phyloP scores from a whole-genome alignment of 2,113 vertebrate species.

The Stictonetta naevosa region DNA sequence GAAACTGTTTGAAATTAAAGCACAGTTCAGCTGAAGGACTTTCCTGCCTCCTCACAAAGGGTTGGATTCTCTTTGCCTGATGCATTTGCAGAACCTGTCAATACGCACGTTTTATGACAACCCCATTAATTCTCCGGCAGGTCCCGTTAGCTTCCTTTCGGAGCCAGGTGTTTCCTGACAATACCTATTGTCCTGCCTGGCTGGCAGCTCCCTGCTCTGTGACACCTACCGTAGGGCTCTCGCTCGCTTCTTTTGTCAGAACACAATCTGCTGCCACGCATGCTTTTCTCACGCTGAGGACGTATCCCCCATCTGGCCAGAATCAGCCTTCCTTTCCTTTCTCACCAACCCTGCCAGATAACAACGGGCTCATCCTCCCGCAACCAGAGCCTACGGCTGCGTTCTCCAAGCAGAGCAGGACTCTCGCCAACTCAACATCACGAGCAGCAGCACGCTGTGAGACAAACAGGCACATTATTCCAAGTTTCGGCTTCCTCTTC shows the following conservation, averaged over 20 bases:
- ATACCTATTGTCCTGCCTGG: constrained; percentile 47
- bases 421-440: constrained; percentile 43
- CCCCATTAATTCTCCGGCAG: neutral
- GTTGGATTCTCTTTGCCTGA: constrained; percentile 14
- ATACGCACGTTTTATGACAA: neutral
- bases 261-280: constrained; percentile 72
- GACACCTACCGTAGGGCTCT: constrained; percentile 56
- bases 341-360: constrained; percentile 80
- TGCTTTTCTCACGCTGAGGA: constrained; percentile 72
- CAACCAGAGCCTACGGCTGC: constrained; percentile 36
- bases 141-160: constrained; percentile 69
- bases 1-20: neutral
- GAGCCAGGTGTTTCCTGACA: constrained; percentile 83
- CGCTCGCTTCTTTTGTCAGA: constrained; percentile 63
- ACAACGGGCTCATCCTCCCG: constrained; percentile 63
- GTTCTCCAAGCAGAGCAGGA: constrained; percentile 13
- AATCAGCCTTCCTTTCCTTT: constrained; percentile 82
- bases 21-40: neutral
- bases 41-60: neutral
- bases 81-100: constrained; percentile 27
- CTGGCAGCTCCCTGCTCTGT: neutral
- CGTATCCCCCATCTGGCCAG: constrained; percentile 75
- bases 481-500: constrained; percentile 46
- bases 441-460: constrained; percentile 53
- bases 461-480: constrained; percentile 55